Evolutionary conservation across 2,113 vertebrate genomes (phyloP), one percentile per base, ranked within the genome.

Genomic region (Microtus richardsoni): DNA sequence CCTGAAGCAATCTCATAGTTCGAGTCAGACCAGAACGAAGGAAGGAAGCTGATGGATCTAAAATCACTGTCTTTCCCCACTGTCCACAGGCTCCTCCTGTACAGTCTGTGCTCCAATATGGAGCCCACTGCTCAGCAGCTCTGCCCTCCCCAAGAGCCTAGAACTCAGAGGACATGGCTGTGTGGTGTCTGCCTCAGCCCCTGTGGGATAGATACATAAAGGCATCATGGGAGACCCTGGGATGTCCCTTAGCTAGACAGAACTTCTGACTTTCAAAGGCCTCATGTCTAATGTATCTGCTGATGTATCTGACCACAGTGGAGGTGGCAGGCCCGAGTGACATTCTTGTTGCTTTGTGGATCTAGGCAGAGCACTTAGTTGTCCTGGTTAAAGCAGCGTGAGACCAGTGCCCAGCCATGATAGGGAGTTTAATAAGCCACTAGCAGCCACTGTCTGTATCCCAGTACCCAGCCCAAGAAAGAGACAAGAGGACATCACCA

Each of bases 141-240:
- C 30, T 1, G 3, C 33, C 75, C 78, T 26, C 19, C 49, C n/a
- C 0, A 5, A 62, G 14, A 77, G 24, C 49, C 22, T 30, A 52
- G 36, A 33, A 58, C 54, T 44, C 4, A 30, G 75, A 30, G 22
- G 44, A 17, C 4, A 2, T 33, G 39, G 26, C 52, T 12, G 41
- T 16, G 4, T 3, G 21, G 36, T 13, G 36, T 36, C 47, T 4
- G 6, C 30, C 8, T 8, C 8, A 33, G 30, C 41, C 90, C n/a
- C 58, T 10, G 26, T n/a, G 44, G 13, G 26, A 14, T 11, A 60
- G 19, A 21, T 16, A 0, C 4, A 16, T 28, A 6, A 21, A 36
- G 4, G 8, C 4, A 1, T 4, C 10, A 4, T 14, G 24, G 1
- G 2, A 21, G 41, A 39, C 28, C 0, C 24, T 19, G 6, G 19